Conservation (phyloP, 1,140 invertebrate genomes). For the Asbolus verrucosus region DNA sequence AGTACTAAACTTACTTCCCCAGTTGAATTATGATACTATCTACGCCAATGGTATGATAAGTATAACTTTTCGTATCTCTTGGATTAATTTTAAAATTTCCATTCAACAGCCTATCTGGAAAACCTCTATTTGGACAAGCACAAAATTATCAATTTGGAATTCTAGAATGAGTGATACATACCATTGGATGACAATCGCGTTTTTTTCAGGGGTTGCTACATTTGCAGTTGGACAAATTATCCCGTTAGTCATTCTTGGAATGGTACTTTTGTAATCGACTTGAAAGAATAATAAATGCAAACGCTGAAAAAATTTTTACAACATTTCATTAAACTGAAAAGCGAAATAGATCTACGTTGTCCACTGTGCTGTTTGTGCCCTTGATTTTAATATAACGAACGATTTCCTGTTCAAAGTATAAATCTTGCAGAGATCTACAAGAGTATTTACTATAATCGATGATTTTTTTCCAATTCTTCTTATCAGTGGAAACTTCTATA, state of each 20-base stretch:
- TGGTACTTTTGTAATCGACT: conserved; percentile 84
- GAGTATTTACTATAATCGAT: conserved; percentile 89
- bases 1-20: no score
- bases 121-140: neutral
- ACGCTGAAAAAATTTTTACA: conserved; percentile 64
- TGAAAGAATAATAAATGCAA: conserved; percentile 95
- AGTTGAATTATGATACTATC: neutral
- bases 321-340: no score
- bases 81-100: neutral
- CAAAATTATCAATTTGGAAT: no score
- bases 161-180: neutral
- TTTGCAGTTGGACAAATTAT: conserved; percentile 88
- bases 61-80: neutral
- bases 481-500: conserved; percentile 93
- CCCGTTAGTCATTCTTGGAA: conserved; percentile 81
- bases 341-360: no score
- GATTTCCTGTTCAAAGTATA: conserved; percentile 84
- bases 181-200: conserved; percentile 95
- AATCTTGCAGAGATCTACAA: conserved; percentile 93
- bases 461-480: conserved; percentile 90
- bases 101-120: neutral
- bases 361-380: neutral
- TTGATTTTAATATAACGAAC: neutral
- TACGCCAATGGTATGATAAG: neutral
- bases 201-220: conserved; percentile 89